Base-by-base conservation (phyloP, 1,140 invertebrate genomes). In the Ladona fulva region DNA sequence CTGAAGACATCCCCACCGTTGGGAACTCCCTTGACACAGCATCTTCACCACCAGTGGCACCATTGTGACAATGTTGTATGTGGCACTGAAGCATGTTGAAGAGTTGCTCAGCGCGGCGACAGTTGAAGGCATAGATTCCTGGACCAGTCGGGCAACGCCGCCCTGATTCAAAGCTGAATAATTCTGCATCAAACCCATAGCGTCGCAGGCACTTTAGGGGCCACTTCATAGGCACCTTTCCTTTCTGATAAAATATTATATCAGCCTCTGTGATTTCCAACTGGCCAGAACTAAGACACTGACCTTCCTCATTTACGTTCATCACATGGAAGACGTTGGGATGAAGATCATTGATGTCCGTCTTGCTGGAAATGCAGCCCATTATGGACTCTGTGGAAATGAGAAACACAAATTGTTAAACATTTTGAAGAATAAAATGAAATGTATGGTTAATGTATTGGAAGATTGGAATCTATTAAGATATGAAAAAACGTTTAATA, bases 111-210 rank as follows among this genome's bases (percentile, higher is more conserved):
- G 97, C 97, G 84, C 93, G 89, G 75, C 90, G 88, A 84, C 96
- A 98, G 82, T 93, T 92, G 84, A 99, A 99, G 11, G 95, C 96
- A 87, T 97, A 99, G 80, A 99, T 96, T 12, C 97, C 97, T 81
- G 92, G 88, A 79, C 96, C 97, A 0, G 96, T 98, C 52, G 93
- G 91, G 85, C 96, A 98, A 75, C 97, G 88, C 80, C 97, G 89
- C 0, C 97, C 97, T 82, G 95, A 96, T 86, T 99, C 97, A 85
- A 99, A 99, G 79, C 95, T 98, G 84, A 99, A 99, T 77, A 91
- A 82, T 83, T 96, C 94, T 1, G 90, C 90, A 84, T 98, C 95
- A 83, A 95, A 96, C 22, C 97, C 97, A 87, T 99, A 99, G 78
- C 96, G 90, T 29, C 97, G 87, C n/a, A 99, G 86, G 82, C 93